These are phyloP conservation scores for Tetraneura akinire DNA, from an alignment of 1,140 invertebrate genomes.

Conservation along the genomic window DNA sequence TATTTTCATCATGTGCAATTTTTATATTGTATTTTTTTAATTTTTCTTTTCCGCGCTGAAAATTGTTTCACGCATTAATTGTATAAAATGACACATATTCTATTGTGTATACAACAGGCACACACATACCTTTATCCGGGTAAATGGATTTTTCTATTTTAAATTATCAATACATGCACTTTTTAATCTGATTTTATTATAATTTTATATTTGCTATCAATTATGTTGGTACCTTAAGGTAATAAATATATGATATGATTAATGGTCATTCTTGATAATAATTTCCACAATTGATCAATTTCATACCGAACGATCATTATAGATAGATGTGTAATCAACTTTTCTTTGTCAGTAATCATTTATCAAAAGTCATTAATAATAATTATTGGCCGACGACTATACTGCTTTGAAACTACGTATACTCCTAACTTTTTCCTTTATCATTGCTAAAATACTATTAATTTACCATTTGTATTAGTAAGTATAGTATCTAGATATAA, in stretches of 20 bases:
- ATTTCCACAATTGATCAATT: neutral
- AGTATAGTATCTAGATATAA: too few relatives aligned
- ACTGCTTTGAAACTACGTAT: too few relatives aligned
- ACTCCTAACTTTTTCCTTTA: too few relatives aligned
- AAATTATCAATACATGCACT: neutral
- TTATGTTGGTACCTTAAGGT: neutral
- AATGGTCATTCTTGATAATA: neutral
- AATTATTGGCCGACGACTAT: neutral
- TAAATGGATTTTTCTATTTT: neutral
- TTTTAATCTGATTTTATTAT: neutral
- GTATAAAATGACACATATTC: neutral
- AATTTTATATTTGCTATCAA: neutral
- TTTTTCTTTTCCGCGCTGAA: neutral
- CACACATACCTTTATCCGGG: neutral
- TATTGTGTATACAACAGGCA: neutral
- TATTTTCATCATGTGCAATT: neutral
- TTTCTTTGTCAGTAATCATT: neutral
- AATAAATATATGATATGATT: neutral
- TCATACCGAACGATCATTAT: neutral
- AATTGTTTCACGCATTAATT: slow-evolving; percentile 15
- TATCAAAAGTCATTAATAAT: neutral
- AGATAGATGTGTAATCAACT: neutral
- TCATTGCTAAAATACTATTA: too few relatives aligned
- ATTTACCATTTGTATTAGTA: too few relatives aligned
- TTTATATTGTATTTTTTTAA: slow-evolving; percentile 1